Evolutionary conservation across 2,797 vertebrate genomes (phyloP).

Genomic region (Eremophila alpestris): DNA sequence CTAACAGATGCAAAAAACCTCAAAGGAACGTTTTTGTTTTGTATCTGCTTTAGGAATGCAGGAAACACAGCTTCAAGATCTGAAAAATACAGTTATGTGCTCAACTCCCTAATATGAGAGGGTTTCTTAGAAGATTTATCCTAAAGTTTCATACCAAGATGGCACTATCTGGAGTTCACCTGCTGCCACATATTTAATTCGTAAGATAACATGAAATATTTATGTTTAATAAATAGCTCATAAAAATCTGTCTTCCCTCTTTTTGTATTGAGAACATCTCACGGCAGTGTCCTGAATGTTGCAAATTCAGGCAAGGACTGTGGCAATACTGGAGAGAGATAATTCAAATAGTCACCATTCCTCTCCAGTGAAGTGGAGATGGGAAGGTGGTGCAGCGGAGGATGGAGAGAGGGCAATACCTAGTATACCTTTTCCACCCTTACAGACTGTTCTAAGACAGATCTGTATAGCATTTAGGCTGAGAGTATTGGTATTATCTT

Average conservation of each 20-base stretch:
- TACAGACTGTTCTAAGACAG: background rate
- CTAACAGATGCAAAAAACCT: background rate
- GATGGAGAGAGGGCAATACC: background rate
- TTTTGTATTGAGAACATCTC: background rate
- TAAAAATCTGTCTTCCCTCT: background rate
- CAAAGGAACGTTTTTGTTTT: background rate
- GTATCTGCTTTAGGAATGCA: background rate
- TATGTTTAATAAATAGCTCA: background rate
- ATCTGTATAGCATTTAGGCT: background rate
- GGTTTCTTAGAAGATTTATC: background rate
- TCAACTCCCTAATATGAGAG: background rate
- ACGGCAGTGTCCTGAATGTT: background rate
- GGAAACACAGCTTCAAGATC: background rate
- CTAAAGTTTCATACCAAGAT: background rate
- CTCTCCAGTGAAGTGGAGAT: background rate
- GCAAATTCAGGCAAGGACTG: background rate
- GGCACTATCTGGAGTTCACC: background rate
- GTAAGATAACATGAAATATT: background rate
- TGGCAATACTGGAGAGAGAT: background rate
- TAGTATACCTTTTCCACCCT: background rate
- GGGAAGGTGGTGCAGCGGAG: background rate
- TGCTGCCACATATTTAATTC: background rate
- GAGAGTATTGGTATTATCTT: background rate
- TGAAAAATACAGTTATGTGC: background rate
- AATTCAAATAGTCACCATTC: background rate